A percentile compares a stretch with the other conserved stretches of the same genome.
phyloP scores from a whole-genome alignment of 1,140 invertebrate species.

The Agrypnia vestita region DNA sequence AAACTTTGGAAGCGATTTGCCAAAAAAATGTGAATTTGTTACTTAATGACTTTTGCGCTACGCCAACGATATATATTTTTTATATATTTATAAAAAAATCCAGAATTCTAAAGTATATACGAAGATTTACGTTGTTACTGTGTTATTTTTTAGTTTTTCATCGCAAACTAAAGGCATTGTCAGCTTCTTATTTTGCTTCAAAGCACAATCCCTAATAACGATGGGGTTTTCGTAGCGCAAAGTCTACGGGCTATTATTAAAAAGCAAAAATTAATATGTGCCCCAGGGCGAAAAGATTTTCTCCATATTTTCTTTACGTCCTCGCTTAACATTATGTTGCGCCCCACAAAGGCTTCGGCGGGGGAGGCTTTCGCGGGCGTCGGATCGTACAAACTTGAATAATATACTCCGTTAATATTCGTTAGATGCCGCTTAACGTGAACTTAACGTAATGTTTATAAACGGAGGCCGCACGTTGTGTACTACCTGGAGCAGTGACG shows the following conservation, averaged over 20 bases:
- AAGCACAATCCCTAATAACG: no score
- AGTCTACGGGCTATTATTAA: neutral
- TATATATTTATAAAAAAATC: no score
- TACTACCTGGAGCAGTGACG: conserved; percentile 7
- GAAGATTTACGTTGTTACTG: no score
- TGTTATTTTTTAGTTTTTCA: no score
- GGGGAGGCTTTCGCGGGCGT: neutral
- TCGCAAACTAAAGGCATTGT: no score
- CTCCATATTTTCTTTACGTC: neutral
- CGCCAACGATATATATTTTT: no score
- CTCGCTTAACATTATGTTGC: neutral
- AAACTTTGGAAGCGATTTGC: no score
- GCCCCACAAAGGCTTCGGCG: neutral
- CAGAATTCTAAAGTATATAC: no score
- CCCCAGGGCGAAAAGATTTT: neutral
- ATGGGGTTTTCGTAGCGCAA: no score
- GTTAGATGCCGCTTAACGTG: conserved; percentile 6
- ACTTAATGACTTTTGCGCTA: no score
- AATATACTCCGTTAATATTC: conserved; percentile 25
- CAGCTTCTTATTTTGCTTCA: no score
- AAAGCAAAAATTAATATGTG: conserved; percentile 11
- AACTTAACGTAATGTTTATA: conserved; percentile 1
- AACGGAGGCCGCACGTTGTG: neutral
- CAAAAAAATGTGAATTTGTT: no score
- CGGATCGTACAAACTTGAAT: conserved; percentile 1